Conservation (phyloP, 2,888 invertebrate species). For the Strigamia transsilvanica region DNA sequence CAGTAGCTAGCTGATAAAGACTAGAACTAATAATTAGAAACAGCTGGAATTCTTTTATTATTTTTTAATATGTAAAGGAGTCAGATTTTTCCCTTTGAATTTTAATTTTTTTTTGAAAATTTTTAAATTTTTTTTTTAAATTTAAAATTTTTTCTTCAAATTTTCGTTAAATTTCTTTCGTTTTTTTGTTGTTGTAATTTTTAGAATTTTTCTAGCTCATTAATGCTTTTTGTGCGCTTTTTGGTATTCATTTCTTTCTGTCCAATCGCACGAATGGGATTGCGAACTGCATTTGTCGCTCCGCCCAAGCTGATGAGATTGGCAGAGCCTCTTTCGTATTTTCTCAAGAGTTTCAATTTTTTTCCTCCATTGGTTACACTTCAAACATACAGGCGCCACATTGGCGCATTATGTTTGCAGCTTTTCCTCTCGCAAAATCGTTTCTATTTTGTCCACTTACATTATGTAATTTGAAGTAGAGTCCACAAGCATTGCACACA, state of each 20-base stretch:
- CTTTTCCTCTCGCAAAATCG: too few species aligned
- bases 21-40: neutral
- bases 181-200: neutral
- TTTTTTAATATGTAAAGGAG: neutral
- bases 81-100: neutral
- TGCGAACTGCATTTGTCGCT: neutral
- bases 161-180: neutral
- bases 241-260: neutral
- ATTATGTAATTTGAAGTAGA: conserved; percentile 93
- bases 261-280: neutral
- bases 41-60: neutral
- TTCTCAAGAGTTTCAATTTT: neutral
- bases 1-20: conserved; percentile 8
- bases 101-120: neutral
- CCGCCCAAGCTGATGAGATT: neutral
- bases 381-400: neutral
- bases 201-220: too few species aligned
- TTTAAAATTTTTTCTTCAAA: neutral
- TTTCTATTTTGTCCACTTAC: conserved; percentile 64
- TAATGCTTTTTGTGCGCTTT: neutral
- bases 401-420: neutral
- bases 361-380: conserved; percentile 1
- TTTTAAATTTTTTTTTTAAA: too few species aligned
- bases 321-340: neutral
- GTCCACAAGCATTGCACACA: conserved; percentile 98